Base-by-base conservation (phyloP, 2,888 invertebrate species). In the Pristionchus entomophagus region DNA sequence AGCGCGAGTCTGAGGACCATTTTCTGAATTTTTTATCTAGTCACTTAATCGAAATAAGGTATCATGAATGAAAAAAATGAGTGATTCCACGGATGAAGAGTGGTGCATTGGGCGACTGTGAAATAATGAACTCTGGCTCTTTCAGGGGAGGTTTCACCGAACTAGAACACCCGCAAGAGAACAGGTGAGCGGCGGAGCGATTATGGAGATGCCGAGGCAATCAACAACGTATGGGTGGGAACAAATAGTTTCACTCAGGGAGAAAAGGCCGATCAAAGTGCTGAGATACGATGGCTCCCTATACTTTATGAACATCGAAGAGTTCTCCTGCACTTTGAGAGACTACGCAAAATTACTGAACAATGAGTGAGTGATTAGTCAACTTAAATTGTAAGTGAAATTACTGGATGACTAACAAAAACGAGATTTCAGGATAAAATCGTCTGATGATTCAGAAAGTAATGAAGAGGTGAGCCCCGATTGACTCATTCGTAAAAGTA, bases 271-370 rank as follows among this genome's bases (percentile, higher is more conserved):
- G 73, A 51, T 53, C 51, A 53, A 51, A 59, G 38, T 38, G 38
- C 56, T 84, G 49, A 32, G 65, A 41, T 84, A 84, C 65, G 83
- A 84, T 22, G 83, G 83, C 17, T 51, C 83, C 2, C 83, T 84
- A 0, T 84, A 49, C 83, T 84, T 84, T 32, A 62, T 84, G 83
- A 84, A 84, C 65, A 84, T 65, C 0, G 83, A 84, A 49, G 65
- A 84, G 0, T 84, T 84, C 65, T 5, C 83, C 49, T 26, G 32
- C 32, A 29, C 29, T 10, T 22, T 84, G 32, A 62, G 49, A 32
- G 4, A 4, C 17, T 38, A 38, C 22, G 82, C 82, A n/a, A 38
- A 56, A 4, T 5, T 10, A 41, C 2, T 38, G 59, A 5, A 12
- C 0, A 82, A 38, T 19, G 45, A 53, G 83, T 84, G n/a, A 84